A percentile compares a stretch with the other conserved stretches of the same genome.
Evolutionary conservation across 2,888 invertebrate species (phyloP).

Genomic region (Rosalia funebris): DNA sequence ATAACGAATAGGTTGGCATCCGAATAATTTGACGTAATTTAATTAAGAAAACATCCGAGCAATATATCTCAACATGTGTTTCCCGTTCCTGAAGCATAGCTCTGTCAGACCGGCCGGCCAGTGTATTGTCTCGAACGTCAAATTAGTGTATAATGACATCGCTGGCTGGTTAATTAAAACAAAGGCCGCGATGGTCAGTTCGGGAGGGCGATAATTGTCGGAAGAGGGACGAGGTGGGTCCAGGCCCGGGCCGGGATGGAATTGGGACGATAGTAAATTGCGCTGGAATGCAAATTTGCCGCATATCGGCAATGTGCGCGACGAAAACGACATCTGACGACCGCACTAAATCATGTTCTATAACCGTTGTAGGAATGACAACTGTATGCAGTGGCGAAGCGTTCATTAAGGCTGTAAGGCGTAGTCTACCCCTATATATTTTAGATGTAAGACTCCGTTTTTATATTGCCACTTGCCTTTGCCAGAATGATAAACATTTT

Average conservation of each 20-base stretch:
- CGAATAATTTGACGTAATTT: slow-evolving; percentile 21
- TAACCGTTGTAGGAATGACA: too few species aligned
- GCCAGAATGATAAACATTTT: too few species aligned
- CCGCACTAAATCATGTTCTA: too few species aligned
- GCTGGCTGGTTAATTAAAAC: slow-evolving; percentile 44
- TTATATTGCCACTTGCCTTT: too few species aligned
- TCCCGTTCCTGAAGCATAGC: slow-evolving; percentile 29
- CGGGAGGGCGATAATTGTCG: slow-evolving; percentile 43
- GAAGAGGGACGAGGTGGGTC: slow-evolving; percentile 36
- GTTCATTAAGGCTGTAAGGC: too few species aligned
- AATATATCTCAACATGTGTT: slow-evolving; percentile 33
- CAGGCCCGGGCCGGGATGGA: background rate
- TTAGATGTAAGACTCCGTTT: too few species aligned
- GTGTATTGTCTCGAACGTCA: slow-evolving; percentile 42
- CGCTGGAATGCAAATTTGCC: too few species aligned
- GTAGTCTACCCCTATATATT: too few species aligned
- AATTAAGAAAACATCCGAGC: slow-evolving; percentile 30
- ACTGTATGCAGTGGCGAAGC: too few species aligned
- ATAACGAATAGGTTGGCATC: background rate
- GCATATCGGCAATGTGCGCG: too few species aligned
- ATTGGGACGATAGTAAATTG: background rate
- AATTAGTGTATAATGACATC: slow-evolving; percentile 46
- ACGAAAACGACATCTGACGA: too few species aligned
- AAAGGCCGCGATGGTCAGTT: slow-evolving; percentile 39
- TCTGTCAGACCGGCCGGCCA: slow-evolving; percentile 14